Evolutionary conservation across 2,113 vertebrate genomes (phyloP).

Genomic region (Vulpes vulpes): DNA sequence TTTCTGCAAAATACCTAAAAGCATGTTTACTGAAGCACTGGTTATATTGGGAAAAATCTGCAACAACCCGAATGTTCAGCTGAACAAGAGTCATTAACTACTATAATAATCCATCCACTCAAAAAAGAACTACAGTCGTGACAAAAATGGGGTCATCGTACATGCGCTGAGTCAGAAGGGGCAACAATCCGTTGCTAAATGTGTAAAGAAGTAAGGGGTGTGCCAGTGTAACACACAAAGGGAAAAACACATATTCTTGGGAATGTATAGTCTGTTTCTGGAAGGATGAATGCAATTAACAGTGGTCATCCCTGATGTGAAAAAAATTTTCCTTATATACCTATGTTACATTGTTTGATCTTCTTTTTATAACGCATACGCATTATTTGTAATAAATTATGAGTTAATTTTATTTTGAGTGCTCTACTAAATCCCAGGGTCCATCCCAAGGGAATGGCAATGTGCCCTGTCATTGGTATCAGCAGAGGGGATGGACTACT

Average conservation of each 20-base stretch:
- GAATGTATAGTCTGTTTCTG: not conserved
- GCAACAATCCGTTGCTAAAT: accelerated
- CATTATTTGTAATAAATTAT: not conserved
- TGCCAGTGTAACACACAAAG: not conserved
- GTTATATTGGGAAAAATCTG: not conserved
- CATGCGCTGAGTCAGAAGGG: accelerated
- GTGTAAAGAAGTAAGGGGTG: not conserved
- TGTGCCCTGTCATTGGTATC: accelerated
- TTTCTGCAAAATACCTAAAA: not conserved
- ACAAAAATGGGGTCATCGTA: accelerated
- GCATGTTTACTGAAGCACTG: not conserved
- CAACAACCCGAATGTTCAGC: not conserved
- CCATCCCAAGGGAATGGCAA: too few relatives aligned
- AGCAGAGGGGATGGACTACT: accelerated
- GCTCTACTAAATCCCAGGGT: not conserved
- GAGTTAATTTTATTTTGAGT: not conserved
- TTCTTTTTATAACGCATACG: not conserved
- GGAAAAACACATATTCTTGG: accelerated
- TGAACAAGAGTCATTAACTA: not conserved
- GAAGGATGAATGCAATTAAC: not conserved
- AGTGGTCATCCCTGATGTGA: not conserved
- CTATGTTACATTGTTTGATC: not conserved
- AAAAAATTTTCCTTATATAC: not conserved
- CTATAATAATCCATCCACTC: not conserved
- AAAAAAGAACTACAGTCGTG: not conserved